A percentile compares a stretch with the other conserved stretches of the same genome.
These are phyloP conservation scores for Malacoraja senta DNA, from an alignment of 2,797 vertebrate genomes.

Conservation along the genomic window DNA sequence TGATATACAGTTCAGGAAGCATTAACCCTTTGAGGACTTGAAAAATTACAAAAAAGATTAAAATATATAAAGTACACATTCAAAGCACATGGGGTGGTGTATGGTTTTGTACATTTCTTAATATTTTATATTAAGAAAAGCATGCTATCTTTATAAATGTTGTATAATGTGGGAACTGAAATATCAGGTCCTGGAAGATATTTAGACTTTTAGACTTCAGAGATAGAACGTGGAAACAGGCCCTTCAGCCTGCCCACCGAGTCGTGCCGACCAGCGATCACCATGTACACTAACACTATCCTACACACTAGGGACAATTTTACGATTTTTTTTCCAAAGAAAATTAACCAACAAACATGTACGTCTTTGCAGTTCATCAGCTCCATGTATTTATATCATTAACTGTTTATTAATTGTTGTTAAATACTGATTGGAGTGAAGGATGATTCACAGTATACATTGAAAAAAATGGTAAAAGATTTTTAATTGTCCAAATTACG, in stretches of 20 bases:
- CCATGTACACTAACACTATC: no score
- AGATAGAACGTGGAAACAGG: no score
- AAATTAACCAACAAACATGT: no score
- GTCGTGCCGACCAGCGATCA: no score
- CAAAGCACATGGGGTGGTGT: neutral
- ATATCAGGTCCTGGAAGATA: neutral
- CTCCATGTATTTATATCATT: neutral
- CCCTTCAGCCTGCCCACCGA: no score
- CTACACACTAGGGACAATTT: no score
- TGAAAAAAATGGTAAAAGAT: neutral
- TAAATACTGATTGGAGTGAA: neutral
- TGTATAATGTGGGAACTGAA: neutral
- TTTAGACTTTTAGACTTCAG: no score
- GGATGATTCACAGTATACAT: neutral
- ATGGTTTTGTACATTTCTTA: neutral
- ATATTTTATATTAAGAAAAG: neutral
- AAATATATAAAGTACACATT: neutral
- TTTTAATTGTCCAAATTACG: neutral
- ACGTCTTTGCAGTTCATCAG: neutral
- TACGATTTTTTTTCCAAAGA: no score
- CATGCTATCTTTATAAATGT: neutral
- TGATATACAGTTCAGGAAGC: neutral
- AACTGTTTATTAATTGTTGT: neutral
- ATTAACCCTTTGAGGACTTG: neutral
- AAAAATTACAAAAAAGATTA: neutral